phyloP scores from a whole-genome alignment of 2,113 vertebrate species.

The Mola mola region DNA sequence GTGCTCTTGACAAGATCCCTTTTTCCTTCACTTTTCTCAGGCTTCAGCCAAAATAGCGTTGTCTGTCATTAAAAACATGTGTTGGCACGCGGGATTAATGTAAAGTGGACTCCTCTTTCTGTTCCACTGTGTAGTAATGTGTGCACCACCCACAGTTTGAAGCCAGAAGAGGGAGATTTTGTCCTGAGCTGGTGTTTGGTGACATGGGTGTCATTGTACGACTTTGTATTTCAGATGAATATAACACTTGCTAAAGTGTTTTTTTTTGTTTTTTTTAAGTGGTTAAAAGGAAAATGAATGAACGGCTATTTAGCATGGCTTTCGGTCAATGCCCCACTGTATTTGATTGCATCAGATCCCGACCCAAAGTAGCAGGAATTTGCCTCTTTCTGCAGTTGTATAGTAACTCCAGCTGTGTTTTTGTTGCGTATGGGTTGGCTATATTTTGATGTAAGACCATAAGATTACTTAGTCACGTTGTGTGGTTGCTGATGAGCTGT shows the following conservation, averaged over 20 bases:
- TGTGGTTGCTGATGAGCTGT: constrained; percentile 66
- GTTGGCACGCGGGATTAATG: constrained; percentile 33
- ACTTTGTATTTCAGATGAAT: no score
- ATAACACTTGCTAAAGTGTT: constrained; percentile 7
- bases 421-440: constrained; percentile 47
- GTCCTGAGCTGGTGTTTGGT: constrained; percentile 53
- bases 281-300: constrained; percentile 20
- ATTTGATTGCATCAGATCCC: constrained; percentile 21
- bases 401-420: constrained; percentile 66
- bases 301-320: constrained; percentile 10
- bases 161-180: constrained; percentile 38
- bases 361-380: constrained; percentile 3
- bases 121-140: constrained; percentile 64
- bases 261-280: no score
- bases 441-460: constrained; percentile 62
- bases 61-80: constrained; percentile 64
- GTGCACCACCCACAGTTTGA: constrained; percentile 63
- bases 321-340: constrained; percentile 19
- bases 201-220: constrained; percentile 37
- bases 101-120: constrained; percentile 64
- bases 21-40: constrained; percentile 34
- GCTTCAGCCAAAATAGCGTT: constrained; percentile 43
- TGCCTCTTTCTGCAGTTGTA: constrained; percentile 38
- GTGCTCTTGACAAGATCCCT: constrained; percentile 24
- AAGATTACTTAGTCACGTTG: constrained; percentile 63